These are phyloP conservation scores for Eulacestoma nigropectus DNA, from an alignment of 2,113 vertebrate species.

Conservation along the genomic window DNA sequence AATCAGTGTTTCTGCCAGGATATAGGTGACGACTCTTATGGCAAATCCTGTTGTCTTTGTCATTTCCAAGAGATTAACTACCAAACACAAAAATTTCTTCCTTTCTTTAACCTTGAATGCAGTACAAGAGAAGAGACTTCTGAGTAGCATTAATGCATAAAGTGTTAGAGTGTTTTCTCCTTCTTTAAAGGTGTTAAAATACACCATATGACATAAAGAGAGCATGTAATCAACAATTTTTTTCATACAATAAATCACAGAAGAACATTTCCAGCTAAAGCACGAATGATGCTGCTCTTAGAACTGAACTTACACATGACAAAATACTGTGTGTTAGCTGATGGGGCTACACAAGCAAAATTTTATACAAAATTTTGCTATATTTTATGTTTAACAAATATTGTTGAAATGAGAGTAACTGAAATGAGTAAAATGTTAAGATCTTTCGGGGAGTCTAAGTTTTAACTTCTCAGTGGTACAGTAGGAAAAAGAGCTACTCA, in stretches of 20 bases:
- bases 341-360: neutral
- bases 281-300: neutral
- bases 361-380: neutral
- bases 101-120: neutral
- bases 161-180: neutral
- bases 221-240: neutral
- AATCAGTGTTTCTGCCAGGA: neutral
- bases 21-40: neutral
- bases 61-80: neutral
- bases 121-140: neutral
- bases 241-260: neutral
- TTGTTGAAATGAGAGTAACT: neutral
- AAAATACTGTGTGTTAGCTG: neutral
- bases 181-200: neutral
- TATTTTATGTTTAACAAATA: neutral
- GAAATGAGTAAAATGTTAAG: neutral
- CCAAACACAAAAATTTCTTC: neutral
- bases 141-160: neutral
- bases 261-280: neutral
- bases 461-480: neutral
- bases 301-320: accelerated
- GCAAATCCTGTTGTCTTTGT: neutral
- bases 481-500: neutral
- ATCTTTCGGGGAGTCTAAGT: neutral
- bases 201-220: neutral